Percentiles rank a stretch among this genome's conserved stretches.
phyloP scores from a whole-genome alignment of 1,140 invertebrate genomes.

The Pomacea maculata region DNA sequence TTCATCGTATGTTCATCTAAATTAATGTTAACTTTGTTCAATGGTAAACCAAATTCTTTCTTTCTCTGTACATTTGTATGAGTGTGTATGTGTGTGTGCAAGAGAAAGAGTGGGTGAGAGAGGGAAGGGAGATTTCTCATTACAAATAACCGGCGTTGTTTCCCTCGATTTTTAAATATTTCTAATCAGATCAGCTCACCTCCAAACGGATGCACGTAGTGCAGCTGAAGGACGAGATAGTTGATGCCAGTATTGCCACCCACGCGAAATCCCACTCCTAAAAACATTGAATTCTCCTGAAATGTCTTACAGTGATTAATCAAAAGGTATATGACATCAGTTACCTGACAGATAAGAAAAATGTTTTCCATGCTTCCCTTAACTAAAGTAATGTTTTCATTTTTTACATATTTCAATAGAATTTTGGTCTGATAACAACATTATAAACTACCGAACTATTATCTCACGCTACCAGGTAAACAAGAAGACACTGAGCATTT shows the following conservation, averaged over 20 bases:
- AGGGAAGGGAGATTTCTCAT: background rate
- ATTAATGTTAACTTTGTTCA: background rate
- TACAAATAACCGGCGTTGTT: too few relatives aligned
- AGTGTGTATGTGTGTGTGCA: too few relatives aligned
- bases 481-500: too few relatives aligned
- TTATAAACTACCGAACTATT: too few relatives aligned
- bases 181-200: constrained; percentile 24
- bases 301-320: background rate
- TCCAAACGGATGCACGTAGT: constrained; percentile 70
- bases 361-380: background rate
- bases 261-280: constrained; percentile 71
- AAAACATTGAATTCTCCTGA: background rate
- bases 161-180: too few relatives aligned
- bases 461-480: too few relatives aligned
- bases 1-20: too few relatives aligned
- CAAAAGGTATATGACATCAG: background rate
- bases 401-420: too few relatives aligned
- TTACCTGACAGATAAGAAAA: background rate
- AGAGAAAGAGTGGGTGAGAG: background rate
- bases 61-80: background rate
- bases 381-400: too few relatives aligned
- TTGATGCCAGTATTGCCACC: constrained; percentile 68
- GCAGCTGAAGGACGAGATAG: constrained; percentile 85
- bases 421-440: too few relatives aligned
- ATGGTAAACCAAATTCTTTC: background rate